These are phyloP conservation scores for Sebastes steindachneri DNA, from an alignment of 2,797 vertebrate genomes.

Conservation along the genomic window DNA sequence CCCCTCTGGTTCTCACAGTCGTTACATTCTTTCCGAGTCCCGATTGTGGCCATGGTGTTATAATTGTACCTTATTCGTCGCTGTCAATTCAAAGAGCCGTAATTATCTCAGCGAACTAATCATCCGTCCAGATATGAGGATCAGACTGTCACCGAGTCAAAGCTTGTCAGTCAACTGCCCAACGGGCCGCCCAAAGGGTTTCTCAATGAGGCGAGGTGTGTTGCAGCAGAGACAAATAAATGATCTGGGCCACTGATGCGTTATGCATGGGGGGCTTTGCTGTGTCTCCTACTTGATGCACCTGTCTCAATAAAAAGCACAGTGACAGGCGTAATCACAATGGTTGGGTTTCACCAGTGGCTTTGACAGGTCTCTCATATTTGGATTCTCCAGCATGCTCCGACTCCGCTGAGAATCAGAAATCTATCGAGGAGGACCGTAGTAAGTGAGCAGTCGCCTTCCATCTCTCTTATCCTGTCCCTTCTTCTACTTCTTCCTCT, in stretches of 20 bases:
- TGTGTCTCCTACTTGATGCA: neutral
- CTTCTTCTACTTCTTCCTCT: neutral
- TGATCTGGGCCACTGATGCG: neutral
- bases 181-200: neutral
- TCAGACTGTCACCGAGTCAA: conserved; percentile 20
- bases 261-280: conserved; percentile 5
- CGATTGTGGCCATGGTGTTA: conserved; percentile 59
- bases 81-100: conserved; percentile 31
- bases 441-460: neutral
- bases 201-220: neutral
- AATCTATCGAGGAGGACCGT: neutral
- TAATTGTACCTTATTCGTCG: conserved; percentile 50
- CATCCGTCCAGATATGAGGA: conserved; percentile 46
- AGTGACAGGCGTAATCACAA: neutral
- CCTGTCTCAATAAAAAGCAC: conserved; percentile 1
- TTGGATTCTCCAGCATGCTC: neutral
- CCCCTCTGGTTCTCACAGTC: neutral
- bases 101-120: conserved; percentile 61
- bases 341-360: neutral
- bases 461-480: neutral
- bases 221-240: neutral
- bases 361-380: conserved; percentile 8
- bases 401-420: neutral
- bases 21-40: neutral
- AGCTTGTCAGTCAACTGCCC: conserved; percentile 32